A percentile compares a stretch with the other conserved stretches of the same genome.
Evolutionary conservation across 2,797 vertebrate species (phyloP).

Genomic region (Ctenochaetus hawaiiensis): DNA sequence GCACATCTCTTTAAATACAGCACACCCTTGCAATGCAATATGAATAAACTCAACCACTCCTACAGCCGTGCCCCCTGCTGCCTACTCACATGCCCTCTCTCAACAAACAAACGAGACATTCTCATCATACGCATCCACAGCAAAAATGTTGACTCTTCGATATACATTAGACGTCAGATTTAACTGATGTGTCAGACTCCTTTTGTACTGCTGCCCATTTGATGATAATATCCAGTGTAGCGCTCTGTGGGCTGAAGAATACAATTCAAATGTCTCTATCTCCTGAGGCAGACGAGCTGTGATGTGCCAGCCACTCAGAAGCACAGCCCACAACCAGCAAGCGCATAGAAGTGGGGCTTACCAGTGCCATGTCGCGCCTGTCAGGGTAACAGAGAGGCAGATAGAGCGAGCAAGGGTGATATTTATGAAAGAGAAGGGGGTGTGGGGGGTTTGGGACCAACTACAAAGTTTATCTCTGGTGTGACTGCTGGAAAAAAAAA

Average conservation of each 20-base stretch:
- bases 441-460: neutral
- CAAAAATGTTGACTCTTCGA: conserved; percentile 58
- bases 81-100: conserved; percentile 14
- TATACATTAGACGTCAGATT: conserved; percentile 54
- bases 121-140: conserved; percentile 23
- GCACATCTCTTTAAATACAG: conserved; percentile 20
- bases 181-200: conserved; percentile 47
- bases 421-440: conserved; percentile 51
- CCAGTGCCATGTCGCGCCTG: conserved; percentile 68
- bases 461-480: conserved; percentile 46
- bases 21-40: conserved; percentile 20
- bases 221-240: conserved; percentile 64
- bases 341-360: conserved; percentile 68
- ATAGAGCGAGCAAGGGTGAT: conserved; percentile 50
- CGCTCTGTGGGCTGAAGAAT: conserved; percentile 57
- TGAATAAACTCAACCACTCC: conserved; percentile 14
- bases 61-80: neutral
- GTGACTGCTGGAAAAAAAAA: conserved; percentile 42
- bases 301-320: conserved; percentile 71
- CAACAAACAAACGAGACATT: conserved; percentile 30
- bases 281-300: conserved; percentile 72
- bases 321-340: conserved; percentile 61
- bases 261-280: conserved; percentile 74
- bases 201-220: conserved; percentile 49
- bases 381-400: conserved; percentile 66